These are phyloP conservation scores for Phymanthus crucifer DNA, from an alignment of 92 coral and sea anemone species.

Conservation along the genomic window DNA sequence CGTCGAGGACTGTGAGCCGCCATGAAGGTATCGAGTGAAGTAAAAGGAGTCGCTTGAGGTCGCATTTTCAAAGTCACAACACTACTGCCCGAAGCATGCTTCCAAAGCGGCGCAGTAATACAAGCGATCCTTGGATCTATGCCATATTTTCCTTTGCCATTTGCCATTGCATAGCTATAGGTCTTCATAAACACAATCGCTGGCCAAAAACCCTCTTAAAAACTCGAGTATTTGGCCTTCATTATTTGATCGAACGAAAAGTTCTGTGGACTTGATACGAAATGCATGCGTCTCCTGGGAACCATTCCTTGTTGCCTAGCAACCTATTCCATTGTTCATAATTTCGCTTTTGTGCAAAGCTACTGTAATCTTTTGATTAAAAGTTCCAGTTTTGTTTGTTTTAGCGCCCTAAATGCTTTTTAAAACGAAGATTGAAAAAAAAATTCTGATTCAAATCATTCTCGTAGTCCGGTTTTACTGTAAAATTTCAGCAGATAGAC, in stretches of 20 bases:
- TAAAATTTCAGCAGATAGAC: not conserved
- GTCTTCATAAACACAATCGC: conserved; percentile 35
- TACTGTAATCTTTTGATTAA: not conserved
- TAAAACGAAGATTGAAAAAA: not conserved
- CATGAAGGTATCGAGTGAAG: conserved; percentile 94
- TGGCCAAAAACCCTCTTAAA: conserved; percentile 28
- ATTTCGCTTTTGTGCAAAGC: not conserved
- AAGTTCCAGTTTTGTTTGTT: not conserved
- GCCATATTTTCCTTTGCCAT: conserved; percentile 59
- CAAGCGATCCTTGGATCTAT: conserved; percentile 66
- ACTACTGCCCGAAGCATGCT: conserved; percentile 72
- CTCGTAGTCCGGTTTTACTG: not conserved
- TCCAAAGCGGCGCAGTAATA: conserved; percentile 77
- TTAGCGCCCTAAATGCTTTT: not conserved
- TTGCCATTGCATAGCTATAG: conserved; percentile 77
- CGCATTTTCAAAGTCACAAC: conserved; percentile 82
- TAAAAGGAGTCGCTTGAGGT: conserved; percentile 72
- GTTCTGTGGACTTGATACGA: conserved; percentile 20
- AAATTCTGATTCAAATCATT: not conserved
- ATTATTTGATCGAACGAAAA: not conserved
- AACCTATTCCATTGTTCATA: conserved; percentile 42
- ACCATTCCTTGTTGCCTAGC: conserved; percentile 50
- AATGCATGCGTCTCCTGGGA: conserved; percentile 67
- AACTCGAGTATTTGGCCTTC: conserved; percentile 20
- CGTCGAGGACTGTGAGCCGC: conserved; percentile 94